Conservation (phyloP, 2,113 vertebrate genomes). For the Poecile atricapillus region DNA sequence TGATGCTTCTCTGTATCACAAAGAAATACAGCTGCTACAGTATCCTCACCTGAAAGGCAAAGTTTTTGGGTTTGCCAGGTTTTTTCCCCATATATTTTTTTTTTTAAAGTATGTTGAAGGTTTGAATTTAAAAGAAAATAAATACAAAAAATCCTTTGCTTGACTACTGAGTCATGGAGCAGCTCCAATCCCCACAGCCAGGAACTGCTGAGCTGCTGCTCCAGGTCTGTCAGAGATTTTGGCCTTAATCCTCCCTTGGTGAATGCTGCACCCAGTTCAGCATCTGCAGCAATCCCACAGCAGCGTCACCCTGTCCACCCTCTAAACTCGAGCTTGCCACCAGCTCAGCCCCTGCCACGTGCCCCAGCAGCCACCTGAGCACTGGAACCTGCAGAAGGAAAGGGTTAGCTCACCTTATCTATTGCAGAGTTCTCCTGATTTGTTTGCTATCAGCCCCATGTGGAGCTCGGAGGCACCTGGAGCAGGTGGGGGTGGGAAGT, state of each 20-base stretch:
- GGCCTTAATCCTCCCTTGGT: accelerated
- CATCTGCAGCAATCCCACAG: accelerated
- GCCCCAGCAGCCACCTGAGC: not conserved
- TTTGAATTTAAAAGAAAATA: not conserved
- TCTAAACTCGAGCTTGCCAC: not conserved
- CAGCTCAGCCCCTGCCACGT: not conserved
- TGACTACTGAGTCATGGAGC: accelerated
- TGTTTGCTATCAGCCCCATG: not conserved
- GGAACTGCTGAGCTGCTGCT: not conserved
- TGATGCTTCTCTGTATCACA: not conserved
- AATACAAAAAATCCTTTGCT: not conserved
- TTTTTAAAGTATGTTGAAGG: accelerated
- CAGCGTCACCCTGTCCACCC: accelerated
- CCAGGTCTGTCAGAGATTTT: accelerated
- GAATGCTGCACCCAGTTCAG: accelerated
- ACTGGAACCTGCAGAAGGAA: not conserved
- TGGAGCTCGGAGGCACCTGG: not conserved
- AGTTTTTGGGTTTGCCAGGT: accelerated
- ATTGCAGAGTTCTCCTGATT: accelerated
- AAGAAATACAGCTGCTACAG: not conserved
- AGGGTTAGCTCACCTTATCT: not conserved
- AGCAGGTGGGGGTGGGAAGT: not conserved
- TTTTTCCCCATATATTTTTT: accelerated
- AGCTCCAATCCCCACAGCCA: not conserved
- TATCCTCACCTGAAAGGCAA: not conserved